A percentile compares a stretch with the other conserved stretches of the same genome.
Evolutionary conservation across 2,888 invertebrate species (phyloP).

Genomic region (Drosophila rellima): DNA sequence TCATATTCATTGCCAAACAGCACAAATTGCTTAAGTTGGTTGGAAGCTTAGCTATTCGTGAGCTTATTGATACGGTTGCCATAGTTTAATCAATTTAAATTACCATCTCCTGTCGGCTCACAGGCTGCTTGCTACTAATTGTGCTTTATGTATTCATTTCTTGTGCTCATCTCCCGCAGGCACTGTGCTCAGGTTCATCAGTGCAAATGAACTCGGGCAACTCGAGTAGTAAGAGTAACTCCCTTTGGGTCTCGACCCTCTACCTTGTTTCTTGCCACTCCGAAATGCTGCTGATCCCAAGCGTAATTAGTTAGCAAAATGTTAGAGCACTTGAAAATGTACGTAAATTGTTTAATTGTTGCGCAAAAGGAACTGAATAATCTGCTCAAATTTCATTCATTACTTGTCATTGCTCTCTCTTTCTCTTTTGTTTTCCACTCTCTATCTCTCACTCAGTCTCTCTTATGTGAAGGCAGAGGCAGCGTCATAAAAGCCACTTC

Average conservation of each 20-base stretch:
- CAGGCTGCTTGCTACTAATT: slow-evolving; percentile 37
- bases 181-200: slow-evolving; percentile 57
- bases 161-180: slow-evolving; percentile 36
- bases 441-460: background rate
- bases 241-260: slow-evolving; percentile 4
- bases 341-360: slow-evolving; percentile 81
- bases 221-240: slow-evolving; percentile 1
- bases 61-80: slow-evolving; percentile 5
- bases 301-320: slow-evolving; percentile 78
- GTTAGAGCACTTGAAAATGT: slow-evolving; percentile 63
- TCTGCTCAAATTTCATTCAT: slow-evolving; percentile 78
- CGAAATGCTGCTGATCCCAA: slow-evolving; percentile 32
- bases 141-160: slow-evolving; percentile 50
- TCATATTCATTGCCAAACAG: background rate
- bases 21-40: background rate
- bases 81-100: slow-evolving; percentile 18
- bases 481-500: slow-evolving; percentile 75
- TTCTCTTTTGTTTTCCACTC: slow-evolving; percentile 18
- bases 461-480: slow-evolving; percentile 10
- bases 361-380: slow-evolving; percentile 75
- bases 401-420: slow-evolving; percentile 49
- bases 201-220: slow-evolving; percentile 55
- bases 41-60: background rate
- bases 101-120: background rate
- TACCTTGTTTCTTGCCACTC: background rate